Evolutionary conservation across 2,797 vertebrate genomes (phyloP), one percentile per base, ranked within the genome.

Genomic region (Eupleurogrammus muticus): DNA sequence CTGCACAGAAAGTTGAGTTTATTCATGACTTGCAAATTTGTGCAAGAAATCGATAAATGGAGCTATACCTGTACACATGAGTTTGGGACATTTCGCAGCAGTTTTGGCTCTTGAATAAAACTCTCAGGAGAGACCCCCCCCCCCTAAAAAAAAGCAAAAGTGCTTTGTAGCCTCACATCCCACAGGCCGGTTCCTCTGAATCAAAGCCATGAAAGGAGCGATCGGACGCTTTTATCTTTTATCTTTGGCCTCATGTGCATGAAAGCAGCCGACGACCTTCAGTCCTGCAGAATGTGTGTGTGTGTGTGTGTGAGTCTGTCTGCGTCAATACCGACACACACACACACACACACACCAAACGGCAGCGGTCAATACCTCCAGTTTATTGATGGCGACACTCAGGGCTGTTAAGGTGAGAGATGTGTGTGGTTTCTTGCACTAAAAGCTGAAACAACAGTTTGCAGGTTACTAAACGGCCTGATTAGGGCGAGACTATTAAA

Each of bases 161-260:
- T n/a, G 52, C 70, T 82, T 82, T 85, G 68, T 76, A 66, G 56
- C 55, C 73, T 64, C 47, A 55, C 62, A 42, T 71, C 50, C 32
- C 50, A 59, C 16, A 21, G 20, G n/a, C 50, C 46, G 62, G n/a
- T 65, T 82, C 62, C 61, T 70, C 50, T 49, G 20, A 80, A 71
- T 75, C 62, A 82, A 82, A 86, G 66, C 51, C 2, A 20, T 79
- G 70, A 65, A 77, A 61, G 35, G 20, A 42, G 19, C 17, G n/a
- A 42, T 56, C 5, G 9, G 1, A 65, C 46, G 16, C 69, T 74
- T 79, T 81, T 58, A 78, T 70, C 69, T 74, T 79, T 81, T 58
- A 78, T 70, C 71, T 73, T 14, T 3, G 46, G 16, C 34, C 1
- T 7, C 57, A 44, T 23, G 1, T 1, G 35, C 73, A 32, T 32